phyloP scores from a whole-genome alignment of 1,140 invertebrate species.

The Trichoplusia ni region DNA sequence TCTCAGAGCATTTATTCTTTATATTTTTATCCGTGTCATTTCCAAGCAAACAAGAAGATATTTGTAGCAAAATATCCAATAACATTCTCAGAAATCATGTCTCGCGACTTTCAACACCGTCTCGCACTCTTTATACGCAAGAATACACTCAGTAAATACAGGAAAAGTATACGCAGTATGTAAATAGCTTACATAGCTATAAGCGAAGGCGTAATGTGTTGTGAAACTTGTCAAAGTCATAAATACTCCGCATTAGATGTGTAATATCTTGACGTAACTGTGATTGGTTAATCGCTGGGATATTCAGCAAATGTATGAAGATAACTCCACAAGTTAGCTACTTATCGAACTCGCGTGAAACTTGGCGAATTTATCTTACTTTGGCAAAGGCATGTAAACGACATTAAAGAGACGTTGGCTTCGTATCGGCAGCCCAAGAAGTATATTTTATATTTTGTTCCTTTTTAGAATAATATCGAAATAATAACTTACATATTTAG shows the following conservation, averaged over 20 bases:
- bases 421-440: not conserved
- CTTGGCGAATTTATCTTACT: slow-evolving; percentile 38
- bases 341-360: slow-evolving; percentile 39
- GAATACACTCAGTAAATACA: not conserved
- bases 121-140: too few species aligned
- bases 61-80: not conserved
- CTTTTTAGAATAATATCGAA: not conserved
- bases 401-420: slow-evolving; percentile 17
- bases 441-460: not conserved
- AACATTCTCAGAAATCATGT: not conserved
- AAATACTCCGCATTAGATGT: slow-evolving; percentile 5
- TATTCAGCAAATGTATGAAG: slow-evolving; percentile 34
- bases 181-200: slow-evolving; percentile 6
- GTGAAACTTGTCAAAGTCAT: slow-evolving; percentile 25
- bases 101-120: not conserved
- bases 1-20: too few species aligned
- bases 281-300: slow-evolving; percentile 25
- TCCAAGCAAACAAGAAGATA: not conserved
- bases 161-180: slow-evolving; percentile 1
- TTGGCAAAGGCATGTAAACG: slow-evolving; percentile 35
- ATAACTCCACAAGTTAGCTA: slow-evolving; percentile 39
- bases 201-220: slow-evolving; percentile 4
- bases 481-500: not conserved
- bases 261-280: slow-evolving; percentile 20
- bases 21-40: too few species aligned